Evolutionary conservation across 2,113 vertebrate genomes (phyloP), one percentile per base, ranked within the genome.

Genomic region (Eurypyga helias): DNA sequence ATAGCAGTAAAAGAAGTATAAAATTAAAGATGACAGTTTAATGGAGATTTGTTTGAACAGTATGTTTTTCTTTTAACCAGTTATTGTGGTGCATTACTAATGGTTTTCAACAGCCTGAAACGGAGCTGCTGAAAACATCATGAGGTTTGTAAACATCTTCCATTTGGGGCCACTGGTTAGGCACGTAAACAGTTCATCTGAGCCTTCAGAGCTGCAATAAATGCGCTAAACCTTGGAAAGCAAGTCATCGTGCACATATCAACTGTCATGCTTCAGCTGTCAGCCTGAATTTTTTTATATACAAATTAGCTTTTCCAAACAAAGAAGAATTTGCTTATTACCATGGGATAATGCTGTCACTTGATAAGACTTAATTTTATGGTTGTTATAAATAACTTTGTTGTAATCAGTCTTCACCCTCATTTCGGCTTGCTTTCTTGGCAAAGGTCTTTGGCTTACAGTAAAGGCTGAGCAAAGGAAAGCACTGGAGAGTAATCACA

Each of bases 1-100:
- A 62, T 3, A 83, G 26, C 73, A 92, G 55, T 70, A 86, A 94
- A 84, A 83, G 45, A 95, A 76, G 13, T 82, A 33, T 54, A 75
- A 94, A 92, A 95, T 64, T 54, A 91, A 96, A 93, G 73, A 90
- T 58, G 88, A 90, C 52, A 76, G 62, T 90, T 91, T 89, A 85
- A 93, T 90, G 83, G 88, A 89, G 58, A 83, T 91, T 91, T 93
- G 72, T 92, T 96, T 96, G 77, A 65, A 87, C 26, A 46, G 87
- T 51, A 43, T 80, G 38, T n/a, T 96, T 96, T 95, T 80, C 73
- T 94, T 72, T 87, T 83, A 96, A 77, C 64, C 90, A 54, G 48
- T 95, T 96, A 83, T 66, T 67, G 52, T 95, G 58, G 29, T 82
- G 77, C 81, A 43, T 77, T 94, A 75, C 51, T 97, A 89, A 96